phyloP scores from a whole-genome alignment of 1,140 invertebrate genomes.

The Drosophila mojavensis region DNA sequence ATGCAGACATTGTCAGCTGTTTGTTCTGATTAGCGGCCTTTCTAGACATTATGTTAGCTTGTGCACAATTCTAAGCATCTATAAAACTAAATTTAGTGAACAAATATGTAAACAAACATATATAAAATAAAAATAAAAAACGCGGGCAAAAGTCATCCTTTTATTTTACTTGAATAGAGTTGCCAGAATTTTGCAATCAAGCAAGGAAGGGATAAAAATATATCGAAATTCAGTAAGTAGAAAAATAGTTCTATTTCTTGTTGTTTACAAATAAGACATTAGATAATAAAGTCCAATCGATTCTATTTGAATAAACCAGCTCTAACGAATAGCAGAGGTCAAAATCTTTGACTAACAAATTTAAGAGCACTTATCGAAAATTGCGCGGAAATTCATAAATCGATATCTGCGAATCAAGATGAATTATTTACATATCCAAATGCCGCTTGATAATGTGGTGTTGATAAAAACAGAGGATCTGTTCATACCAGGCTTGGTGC shows the following conservation, averaged over 20 bases:
- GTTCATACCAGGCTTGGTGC: conserved; percentile 36
- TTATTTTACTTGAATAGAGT: conserved; percentile 2
- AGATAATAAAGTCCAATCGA: background rate
- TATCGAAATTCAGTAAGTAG: background rate
- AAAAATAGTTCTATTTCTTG: no score
- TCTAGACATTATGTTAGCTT: conserved; percentile 21
- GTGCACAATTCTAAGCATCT: conserved; percentile 4
- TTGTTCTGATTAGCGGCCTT: conserved; percentile 24
- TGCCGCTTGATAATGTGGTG: conserved; percentile 15
- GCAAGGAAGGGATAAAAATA: background rate
- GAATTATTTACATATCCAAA: conserved; percentile 10
- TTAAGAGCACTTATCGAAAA: background rate
- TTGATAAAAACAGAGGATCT: conserved; percentile 12
- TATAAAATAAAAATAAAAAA: conserved; percentile 30
- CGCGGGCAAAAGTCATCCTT: conserved; percentile 23
- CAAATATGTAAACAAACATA: conserved; percentile 21
- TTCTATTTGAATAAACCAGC: background rate
- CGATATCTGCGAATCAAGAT: background rate
- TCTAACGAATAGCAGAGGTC: background rate
- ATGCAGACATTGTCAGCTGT: conserved; percentile 35
- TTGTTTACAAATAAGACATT: no score
- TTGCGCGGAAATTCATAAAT: background rate
- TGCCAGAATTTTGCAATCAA: background rate
- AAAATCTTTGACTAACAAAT: background rate
- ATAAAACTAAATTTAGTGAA: conserved; percentile 5